Conservation (phyloP, 2,797 vertebrate species). For the Rhinophrynus dorsalis region DNA sequence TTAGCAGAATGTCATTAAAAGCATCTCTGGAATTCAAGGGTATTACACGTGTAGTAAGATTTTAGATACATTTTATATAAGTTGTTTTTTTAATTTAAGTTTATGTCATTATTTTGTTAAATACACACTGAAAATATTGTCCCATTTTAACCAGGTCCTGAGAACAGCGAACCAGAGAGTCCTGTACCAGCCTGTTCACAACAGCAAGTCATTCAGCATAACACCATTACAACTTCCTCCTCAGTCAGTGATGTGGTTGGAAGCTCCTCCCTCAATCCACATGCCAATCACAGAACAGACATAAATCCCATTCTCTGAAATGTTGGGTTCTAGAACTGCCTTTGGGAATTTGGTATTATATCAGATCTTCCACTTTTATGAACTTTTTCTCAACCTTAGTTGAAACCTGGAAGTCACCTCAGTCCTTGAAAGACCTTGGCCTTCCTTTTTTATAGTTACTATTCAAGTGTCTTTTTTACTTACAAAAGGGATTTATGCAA, state of each 20-base stretch:
- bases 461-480: constrained; percentile 73
- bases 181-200: constrained; percentile 88
- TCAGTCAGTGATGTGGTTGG: constrained; percentile 84
- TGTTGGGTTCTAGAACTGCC: constrained; percentile 60
- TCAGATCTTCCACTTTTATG: constrained; percentile 67
- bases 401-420: constrained; percentile 80
- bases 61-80: too few species aligned
- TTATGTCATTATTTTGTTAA: too few species aligned
- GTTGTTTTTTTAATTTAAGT: too few species aligned
- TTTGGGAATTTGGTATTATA: constrained; percentile 62
- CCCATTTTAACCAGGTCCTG: constrained; percentile 88
- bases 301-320: constrained; percentile 96
- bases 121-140: too few species aligned
- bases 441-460: constrained; percentile 74
- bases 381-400: constrained; percentile 70
- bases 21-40: too few species aligned
- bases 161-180: constrained; percentile 92
- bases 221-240: constrained; percentile 97
- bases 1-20: too few species aligned
- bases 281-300: constrained; percentile 93
- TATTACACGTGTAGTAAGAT: too few species aligned
- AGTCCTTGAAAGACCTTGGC: constrained; percentile 73
- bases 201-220: constrained; percentile 99
- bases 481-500: constrained; percentile 83
- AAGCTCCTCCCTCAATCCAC: constrained; percentile 83